Conservation (phyloP, 2,113 vertebrate genomes). For the Ibidorhyncha struthersii region DNA sequence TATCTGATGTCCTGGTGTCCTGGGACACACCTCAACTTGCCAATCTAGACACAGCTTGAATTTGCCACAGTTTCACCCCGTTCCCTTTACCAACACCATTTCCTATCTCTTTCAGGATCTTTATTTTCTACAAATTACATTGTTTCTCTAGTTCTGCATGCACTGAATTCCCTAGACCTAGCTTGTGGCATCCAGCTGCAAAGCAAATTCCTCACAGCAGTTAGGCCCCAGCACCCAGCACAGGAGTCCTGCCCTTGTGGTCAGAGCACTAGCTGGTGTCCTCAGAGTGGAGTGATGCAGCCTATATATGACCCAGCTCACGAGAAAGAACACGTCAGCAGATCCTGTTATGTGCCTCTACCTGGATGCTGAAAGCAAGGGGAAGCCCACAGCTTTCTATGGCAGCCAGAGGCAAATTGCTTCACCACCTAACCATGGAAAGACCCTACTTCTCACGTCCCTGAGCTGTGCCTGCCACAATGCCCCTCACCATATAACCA, state of each 20-base stretch:
- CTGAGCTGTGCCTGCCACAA: not conserved
- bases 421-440: not conserved
- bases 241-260: rapidly evolving
- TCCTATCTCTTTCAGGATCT: not conserved
- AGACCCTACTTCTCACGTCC: not conserved
- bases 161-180: not conserved
- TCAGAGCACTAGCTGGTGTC: not conserved
- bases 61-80: not conserved
- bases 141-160: not conserved
- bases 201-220: not conserved
- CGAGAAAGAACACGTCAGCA: not conserved
- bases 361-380: not conserved
- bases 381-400: not conserved
- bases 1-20: not conserved
- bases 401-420: not conserved
- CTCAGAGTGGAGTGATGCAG: not conserved
- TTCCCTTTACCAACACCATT: not conserved
- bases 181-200: not conserved
- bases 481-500: not conserved
- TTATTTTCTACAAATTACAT: not conserved
- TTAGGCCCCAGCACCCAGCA: not conserved
- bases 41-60: not conserved
- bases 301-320: not conserved
- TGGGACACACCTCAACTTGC: not conserved
- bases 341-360: not conserved